phyloP scores from a whole-genome alignment of 1,140 invertebrate genomes.

The Calephelis nemesis region DNA sequence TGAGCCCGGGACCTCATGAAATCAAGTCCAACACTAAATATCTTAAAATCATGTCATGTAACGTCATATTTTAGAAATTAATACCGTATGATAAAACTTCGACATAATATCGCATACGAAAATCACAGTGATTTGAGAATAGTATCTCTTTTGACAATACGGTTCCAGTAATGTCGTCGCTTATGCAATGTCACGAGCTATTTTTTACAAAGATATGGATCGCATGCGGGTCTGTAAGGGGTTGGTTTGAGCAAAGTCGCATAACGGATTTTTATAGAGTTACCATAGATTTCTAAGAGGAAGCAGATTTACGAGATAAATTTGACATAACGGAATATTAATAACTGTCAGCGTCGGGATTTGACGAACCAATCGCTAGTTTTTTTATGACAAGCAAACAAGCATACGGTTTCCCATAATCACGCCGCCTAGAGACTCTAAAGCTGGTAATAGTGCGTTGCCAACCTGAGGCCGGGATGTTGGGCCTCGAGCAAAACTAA shows the following conservation, averaged over 20 bases:
- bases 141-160: slow-evolving; percentile 39
- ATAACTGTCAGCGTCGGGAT: no score
- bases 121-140: slow-evolving; percentile 17
- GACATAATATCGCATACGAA: slow-evolving; percentile 16
- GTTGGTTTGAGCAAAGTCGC: slow-evolving; percentile 36
- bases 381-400: no score
- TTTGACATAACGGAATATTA: background rate
- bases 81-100: no score
- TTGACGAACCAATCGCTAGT: no score
- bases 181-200: slow-evolving; percentile 62
- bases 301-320: background rate
- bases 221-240: slow-evolving; percentile 58
- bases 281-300: background rate
- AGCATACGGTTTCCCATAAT: no score
- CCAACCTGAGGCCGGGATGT: no score
- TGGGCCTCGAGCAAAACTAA: no score
- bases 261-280: slow-evolving; percentile 42
- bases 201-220: slow-evolving; percentile 51
- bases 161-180: slow-evolving; percentile 36
- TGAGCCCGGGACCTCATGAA: no score
- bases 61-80: background rate
- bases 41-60: background rate
- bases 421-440: no score
- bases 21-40: no score
- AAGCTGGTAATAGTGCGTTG: no score